These are phyloP conservation scores for Diplazon laetatorius DNA, from an alignment of 2,888 invertebrate genomes.

Conservation along the genomic window DNA sequence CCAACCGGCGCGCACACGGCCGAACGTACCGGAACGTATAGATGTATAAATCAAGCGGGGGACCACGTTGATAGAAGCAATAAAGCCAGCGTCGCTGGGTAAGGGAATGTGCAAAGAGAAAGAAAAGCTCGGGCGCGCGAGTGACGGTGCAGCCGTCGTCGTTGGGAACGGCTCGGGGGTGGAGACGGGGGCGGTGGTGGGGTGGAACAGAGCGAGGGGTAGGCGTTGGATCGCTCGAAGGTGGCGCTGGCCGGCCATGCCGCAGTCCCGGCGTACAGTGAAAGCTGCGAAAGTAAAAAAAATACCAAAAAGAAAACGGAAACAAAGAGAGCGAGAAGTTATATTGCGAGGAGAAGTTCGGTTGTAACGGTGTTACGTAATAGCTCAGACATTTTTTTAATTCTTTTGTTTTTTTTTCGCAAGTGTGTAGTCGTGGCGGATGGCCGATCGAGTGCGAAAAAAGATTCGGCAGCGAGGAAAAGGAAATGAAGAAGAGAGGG, in stretches of 20 bases:
- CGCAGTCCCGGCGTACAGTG: conserved; percentile 10
- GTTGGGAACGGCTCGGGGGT: conserved; percentile 24
- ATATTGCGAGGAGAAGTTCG: conserved; percentile 29
- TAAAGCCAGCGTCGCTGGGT: conserved; percentile 72
- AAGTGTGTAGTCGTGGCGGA: conserved; percentile 44
- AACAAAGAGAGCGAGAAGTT: conserved; percentile 12
- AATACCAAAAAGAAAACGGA: conserved; percentile 1
- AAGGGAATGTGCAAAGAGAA: conserved; percentile 69
- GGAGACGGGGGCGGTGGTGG: conserved; percentile 52
- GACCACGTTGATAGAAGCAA: conserved; percentile 79
- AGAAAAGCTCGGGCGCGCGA: conserved; percentile 45
- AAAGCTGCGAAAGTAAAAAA: neutral
- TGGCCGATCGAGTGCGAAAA: conserved; percentile 34
- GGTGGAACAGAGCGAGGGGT: conserved; percentile 29
- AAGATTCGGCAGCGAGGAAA: conserved; percentile 26
- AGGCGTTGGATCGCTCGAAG: conserved; percentile 46
- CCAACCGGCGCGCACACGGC: conserved; percentile 55
- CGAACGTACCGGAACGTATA: conserved; percentile 70
- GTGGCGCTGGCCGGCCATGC: conserved; percentile 42
- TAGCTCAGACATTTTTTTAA: conserved; percentile 50
- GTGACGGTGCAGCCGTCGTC: conserved; percentile 55
- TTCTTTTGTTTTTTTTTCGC: too few species aligned
- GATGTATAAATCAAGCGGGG: conserved; percentile 78
- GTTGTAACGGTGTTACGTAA: conserved; percentile 31
- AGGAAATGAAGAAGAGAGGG: conserved; percentile 24